Evolutionary conservation across 2,888 invertebrate genomes (phyloP).

Genomic region (Amiota communis): DNA sequence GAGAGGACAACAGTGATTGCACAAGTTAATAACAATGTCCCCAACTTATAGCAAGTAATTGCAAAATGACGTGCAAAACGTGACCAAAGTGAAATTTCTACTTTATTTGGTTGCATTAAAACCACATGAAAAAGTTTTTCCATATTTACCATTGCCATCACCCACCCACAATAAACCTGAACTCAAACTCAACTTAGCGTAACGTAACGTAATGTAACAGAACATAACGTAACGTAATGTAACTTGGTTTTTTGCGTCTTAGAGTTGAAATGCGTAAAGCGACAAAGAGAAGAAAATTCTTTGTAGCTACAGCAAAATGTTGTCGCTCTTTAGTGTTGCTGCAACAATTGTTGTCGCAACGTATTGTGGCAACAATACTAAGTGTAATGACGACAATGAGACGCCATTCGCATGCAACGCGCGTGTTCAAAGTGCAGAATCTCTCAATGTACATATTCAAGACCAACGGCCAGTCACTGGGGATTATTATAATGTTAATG

Average conservation of each 20-base stretch:
- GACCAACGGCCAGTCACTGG: conserved; percentile 16
- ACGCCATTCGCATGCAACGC: conserved; percentile 32
- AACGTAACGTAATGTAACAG: too few relatives aligned
- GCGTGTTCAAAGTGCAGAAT: conserved; percentile 34
- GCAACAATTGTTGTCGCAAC: conserved; percentile 21
- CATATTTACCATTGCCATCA: background rate
- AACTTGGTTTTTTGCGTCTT: conserved; percentile 9
- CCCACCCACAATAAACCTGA: background rate
- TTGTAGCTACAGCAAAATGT: conserved; percentile 37
- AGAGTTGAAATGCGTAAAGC: background rate
- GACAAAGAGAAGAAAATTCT: background rate
- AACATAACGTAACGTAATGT: too few relatives aligned
- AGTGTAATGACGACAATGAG: background rate
- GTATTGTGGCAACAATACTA: background rate
- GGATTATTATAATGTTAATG: too few relatives aligned
- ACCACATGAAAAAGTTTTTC: too few relatives aligned
- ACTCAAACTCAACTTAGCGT: background rate
- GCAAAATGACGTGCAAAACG: conserved; percentile 19
- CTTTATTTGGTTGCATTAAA: background rate
- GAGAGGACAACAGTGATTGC: background rate
- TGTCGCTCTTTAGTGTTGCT: conserved; percentile 3
- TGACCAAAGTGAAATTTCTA: conserved; percentile 11
- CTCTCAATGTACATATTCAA: background rate
- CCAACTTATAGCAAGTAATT: conserved; percentile 6
- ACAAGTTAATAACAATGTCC: background rate